These are phyloP conservation scores for Drosophila nigricruria DNA, from an alignment of 2,888 invertebrate genomes.

Conservation along the genomic window DNA sequence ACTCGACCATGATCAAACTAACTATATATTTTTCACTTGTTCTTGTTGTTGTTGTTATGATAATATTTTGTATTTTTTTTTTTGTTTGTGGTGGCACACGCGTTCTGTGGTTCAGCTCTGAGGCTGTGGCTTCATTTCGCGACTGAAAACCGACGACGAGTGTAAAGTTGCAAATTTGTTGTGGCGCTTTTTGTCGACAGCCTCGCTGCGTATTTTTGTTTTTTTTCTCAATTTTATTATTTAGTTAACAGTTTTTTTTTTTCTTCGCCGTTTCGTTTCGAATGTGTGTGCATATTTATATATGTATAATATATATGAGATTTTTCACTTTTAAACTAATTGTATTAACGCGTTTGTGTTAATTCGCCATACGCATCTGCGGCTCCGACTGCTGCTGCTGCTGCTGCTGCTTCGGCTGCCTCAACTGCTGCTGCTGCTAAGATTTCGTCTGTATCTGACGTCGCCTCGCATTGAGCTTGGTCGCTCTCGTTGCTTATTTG, in stretches of 20 bases:
- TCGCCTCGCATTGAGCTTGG: slow-evolving; percentile 22
- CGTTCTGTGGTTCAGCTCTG: slow-evolving; percentile 60
- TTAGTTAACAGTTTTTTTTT: slow-evolving; percentile 44
- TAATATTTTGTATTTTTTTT: not conserved
- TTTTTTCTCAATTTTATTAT: slow-evolving; percentile 44
- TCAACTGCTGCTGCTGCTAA: slow-evolving; percentile 8
- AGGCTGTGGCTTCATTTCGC: slow-evolving; percentile 77
- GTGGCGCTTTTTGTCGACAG: slow-evolving; percentile 68
- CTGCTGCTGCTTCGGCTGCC: slow-evolving; percentile 4
- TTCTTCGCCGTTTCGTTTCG: slow-evolving; percentile 41
- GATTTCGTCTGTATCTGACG: slow-evolving; percentile 48
- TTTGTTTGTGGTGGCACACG: slow-evolving; percentile 31
- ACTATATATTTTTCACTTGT: slow-evolving; percentile 10
- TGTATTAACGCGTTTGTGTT: slow-evolving; percentile 76
- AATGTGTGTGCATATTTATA: slow-evolving; percentile 5
- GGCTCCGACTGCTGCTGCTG: slow-evolving; percentile 17
- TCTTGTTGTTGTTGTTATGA: slow-evolving; percentile 22
- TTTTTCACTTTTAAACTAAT: slow-evolving; percentile 77
- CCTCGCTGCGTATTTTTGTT: slow-evolving; percentile 44
- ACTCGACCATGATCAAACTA: slow-evolving; percentile 64
- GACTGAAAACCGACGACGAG: slow-evolving; percentile 72
- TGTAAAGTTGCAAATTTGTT: slow-evolving; percentile 74
- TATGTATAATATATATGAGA: slow-evolving; percentile 40
- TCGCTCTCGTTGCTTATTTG: slow-evolving; percentile 65
- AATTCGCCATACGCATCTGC: slow-evolving; percentile 74